Base-by-base conservation (phyloP, 2,888 invertebrate species). In the Euphydryas editha region DNA sequence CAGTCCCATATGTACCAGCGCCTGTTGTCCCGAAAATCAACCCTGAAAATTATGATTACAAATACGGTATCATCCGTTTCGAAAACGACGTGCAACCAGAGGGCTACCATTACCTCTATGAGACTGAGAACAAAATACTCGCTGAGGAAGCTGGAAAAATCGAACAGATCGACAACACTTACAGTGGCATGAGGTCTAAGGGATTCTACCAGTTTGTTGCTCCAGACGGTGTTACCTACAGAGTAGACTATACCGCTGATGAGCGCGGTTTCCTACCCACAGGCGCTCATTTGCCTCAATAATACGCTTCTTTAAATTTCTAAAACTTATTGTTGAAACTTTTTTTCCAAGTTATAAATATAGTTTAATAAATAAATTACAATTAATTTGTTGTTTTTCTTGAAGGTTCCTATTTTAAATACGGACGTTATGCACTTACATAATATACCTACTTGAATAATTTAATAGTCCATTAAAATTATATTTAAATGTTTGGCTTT, bases 71-170 rank as follows among this genome's bases (percentile, higher is more conserved):
- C 76, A 84, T 91, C 72, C 90, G 91, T 24, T 85, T 86, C 72
- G 91, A 92, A 44, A 78, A 74, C 13, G 86, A 90, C 0, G 72
- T 86, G 11, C 30, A 57, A 0, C 80, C 85, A 21, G 90, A 91
- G 2, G 90, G 90, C 18, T 92, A 92, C 80, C 92, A 90, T 76
- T 92, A 88, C 77, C 80, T 90, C 21, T 92, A 90, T 67, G 89
- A 92, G 74, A 92, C 92, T 11, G 87, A 91, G 68, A 92, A 92
- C 81, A 90, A 86, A 69, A 92, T 92, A 72, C 85, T 89, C 21
- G 89, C 89, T 7, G 92, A 91, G 68, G 92, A 92, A 78, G 79
- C 83, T 15, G 92, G 92, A 30, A 83, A 82, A 36, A 42, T 92
- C 0, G 89, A 90, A 69, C 76, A 82, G 60, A 75, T 88, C 21